A percentile compares a stretch with the other conserved stretches of the same genome.
phyloP scores from a whole-genome alignment of 2,888 invertebrate genomes.

The Cistogaster globosa region DNA sequence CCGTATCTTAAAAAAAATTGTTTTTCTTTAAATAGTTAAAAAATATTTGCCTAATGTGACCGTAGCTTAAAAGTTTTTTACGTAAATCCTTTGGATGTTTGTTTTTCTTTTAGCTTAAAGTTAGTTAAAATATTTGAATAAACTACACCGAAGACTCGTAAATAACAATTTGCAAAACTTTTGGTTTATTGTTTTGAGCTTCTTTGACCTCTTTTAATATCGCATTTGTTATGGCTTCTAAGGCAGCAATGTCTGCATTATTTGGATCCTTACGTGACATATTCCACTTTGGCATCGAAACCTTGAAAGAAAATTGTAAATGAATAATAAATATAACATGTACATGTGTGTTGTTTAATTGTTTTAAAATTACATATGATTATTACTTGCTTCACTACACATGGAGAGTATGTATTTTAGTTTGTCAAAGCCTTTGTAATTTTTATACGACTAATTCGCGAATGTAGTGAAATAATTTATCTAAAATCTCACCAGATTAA shows the following conservation, averaged over 20 bases:
- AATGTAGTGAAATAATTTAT: too few relatives aligned
- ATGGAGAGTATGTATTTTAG: too few relatives aligned
- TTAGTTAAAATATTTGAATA: conserved; percentile 42
- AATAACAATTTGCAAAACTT: conserved; percentile 91
- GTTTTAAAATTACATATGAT: background rate
- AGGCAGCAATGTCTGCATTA: conserved; percentile 88
- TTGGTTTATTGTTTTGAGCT: conserved; percentile 83
- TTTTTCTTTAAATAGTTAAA: too few relatives aligned
- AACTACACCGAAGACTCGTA: conserved; percentile 93
- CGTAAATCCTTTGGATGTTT: conserved; percentile 10
- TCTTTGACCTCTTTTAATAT: conserved; percentile 88
- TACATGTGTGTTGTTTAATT: background rate
- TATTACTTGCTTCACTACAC: background rate
- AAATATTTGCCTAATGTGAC: background rate
- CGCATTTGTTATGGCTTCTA: conserved; percentile 84
- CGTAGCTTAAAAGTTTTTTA: background rate
- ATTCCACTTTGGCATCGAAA: conserved; percentile 88
- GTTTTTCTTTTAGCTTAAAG: conserved; percentile 38
- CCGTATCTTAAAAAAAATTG: too few relatives aligned
- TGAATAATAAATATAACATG: background rate
- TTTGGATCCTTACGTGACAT: conserved; percentile 83
- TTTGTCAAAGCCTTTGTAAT: too few relatives aligned
- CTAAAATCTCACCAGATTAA: too few relatives aligned
- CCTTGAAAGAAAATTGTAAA: conserved; percentile 81
- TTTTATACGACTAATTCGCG: too few relatives aligned